Evolutionary conservation across 2,797 vertebrate species (phyloP), one percentile per base, ranked within the genome.

Genomic region (Alosa sapidissima): DNA sequence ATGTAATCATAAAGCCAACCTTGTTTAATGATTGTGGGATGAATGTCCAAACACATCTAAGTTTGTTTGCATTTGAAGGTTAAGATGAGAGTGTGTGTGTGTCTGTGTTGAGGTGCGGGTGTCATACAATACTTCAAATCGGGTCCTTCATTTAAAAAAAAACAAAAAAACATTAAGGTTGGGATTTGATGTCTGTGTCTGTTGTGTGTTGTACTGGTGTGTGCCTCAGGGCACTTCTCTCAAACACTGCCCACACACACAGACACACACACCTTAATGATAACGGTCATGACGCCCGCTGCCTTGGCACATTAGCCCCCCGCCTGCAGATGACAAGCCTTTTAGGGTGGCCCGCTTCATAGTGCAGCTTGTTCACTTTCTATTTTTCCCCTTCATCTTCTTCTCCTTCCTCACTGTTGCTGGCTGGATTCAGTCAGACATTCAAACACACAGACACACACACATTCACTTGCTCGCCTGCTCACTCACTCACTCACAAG

Each of bases 301-400:
- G 36, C 72, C 72, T 78, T 78, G 72, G 28, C 36, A 78, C 72
- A 78, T 78, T 78, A 78, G 36, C 72, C 41, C 16, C 36, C 72
- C 36, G 14, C 19, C 72, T 78, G 72, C 41, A 78, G 36, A 47
- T 78, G 72, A 78, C 72, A 93, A 94, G 93, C 93, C 93, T 95
- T 94, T 94, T 93, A 94, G 93, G 93, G 94, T 94, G 94, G 94
- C 93, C 93, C 94, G 92, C 94, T 94, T 93, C 93, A 93, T 91
- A 89, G 89, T 93, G 94, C 92, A 47, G 68, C 33, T 41, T 36
- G 13, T 72, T 72, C 28, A 3, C 3, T 68, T 36, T 68, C 28
- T 13, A 33, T 36, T 36, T 36, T 33, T 36, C 14, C 68, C 68
- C 54, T 19, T 19, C 54, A 54, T 19, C 51, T 36, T 9, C 68